Percentiles rank a stretch among this genome's conserved stretches.
These are phyloP conservation scores for Dendrolimus kikuchii DNA, from an alignment of 1,140 invertebrate species.

Conservation along the genomic window DNA sequence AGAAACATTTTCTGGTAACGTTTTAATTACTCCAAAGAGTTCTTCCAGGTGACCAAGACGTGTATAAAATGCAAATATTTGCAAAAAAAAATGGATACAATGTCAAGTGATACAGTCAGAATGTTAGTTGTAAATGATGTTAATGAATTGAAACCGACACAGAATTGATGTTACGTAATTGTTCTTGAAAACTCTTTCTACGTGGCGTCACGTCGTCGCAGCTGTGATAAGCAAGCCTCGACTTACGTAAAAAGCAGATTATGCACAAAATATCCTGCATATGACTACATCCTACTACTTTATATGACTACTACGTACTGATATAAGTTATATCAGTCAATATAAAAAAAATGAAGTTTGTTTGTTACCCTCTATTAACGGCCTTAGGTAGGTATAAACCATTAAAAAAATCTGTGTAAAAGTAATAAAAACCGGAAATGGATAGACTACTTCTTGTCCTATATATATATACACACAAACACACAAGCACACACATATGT, in stretches of 20 bases:
- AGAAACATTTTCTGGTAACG: too few species aligned
- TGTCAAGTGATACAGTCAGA: constrained; percentile 5
- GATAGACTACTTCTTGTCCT: neutral
- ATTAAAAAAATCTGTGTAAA: neutral
- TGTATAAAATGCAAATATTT: neutral
- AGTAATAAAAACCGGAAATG: neutral
- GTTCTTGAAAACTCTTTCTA: constrained; percentile 62
- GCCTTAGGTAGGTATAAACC: too few species aligned
- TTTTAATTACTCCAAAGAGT: too few species aligned
- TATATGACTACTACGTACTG: too few species aligned
- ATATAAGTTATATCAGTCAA: too few species aligned
- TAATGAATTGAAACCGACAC: constrained; percentile 37
- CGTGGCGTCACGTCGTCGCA: constrained; percentile 43
- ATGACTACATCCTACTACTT: too few species aligned
- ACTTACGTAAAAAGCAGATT: constrained; percentile 41
- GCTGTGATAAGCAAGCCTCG: constrained; percentile 52
- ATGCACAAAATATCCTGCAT: too few species aligned
- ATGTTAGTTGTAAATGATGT: constrained; percentile 11
- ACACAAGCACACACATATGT: too few species aligned
- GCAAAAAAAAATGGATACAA: constrained; percentile 1
- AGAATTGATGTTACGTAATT: constrained; percentile 40
- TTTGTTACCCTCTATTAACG: too few species aligned
- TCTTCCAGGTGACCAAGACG: neutral
- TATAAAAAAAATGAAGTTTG: too few species aligned
- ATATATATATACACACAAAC: too few species aligned